A percentile compares a stretch with the other conserved stretches of the same genome.
These are phyloP conservation scores for Clarias fuscus DNA, from an alignment of 2,797 vertebrate genomes.

Conservation along the genomic window DNA sequence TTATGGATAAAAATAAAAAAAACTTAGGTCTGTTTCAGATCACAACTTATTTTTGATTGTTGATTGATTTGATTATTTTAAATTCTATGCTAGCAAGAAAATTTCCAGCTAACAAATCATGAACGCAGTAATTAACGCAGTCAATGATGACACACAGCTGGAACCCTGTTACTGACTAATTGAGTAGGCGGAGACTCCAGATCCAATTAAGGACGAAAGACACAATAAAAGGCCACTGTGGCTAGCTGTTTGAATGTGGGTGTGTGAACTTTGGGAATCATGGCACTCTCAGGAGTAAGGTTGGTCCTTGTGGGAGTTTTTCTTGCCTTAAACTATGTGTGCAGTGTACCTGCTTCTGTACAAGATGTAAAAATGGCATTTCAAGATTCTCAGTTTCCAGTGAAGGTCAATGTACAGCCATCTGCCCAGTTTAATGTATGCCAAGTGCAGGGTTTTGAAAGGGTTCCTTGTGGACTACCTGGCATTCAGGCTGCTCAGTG, in stretches of 20 bases:
- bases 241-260: background rate
- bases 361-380: accelerated
- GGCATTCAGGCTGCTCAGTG: slow-evolving; percentile 7
- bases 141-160: slow-evolving; percentile 1
- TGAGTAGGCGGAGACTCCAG: slow-evolving; percentile 8
- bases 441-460: background rate
- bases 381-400: background rate
- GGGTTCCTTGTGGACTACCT: slow-evolving; percentile 29
- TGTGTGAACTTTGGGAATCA: background rate
- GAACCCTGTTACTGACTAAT: background rate
- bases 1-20: background rate
- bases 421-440: background rate
- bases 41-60: background rate
- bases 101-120: background rate
- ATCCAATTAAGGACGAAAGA: background rate
- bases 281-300: background rate
- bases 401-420: background rate
- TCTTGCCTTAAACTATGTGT: background rate
- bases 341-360: background rate
- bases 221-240: background rate
- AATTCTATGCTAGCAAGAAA: background rate
- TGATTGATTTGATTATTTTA: background rate
- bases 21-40: background rate
- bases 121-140: background rate
- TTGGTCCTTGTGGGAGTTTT: background rate